A percentile compares a stretch with the other conserved stretches of the same genome.
phyloP scores from a whole-genome alignment of 2,888 invertebrate species.

The Eupeodes latifasciatus region DNA sequence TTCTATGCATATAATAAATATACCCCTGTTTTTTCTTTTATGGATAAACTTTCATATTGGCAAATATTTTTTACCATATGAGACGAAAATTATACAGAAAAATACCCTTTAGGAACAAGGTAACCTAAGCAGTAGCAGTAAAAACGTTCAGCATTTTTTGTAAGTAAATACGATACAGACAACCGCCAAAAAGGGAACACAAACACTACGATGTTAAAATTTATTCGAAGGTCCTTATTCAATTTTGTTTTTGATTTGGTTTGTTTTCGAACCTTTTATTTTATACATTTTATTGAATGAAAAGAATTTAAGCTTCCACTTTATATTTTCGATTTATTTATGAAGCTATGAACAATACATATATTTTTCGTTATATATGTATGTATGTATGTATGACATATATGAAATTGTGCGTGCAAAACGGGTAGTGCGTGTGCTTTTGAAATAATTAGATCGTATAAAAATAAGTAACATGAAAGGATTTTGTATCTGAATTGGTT shows the following conservation, averaged over 20 bases:
- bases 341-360: background rate
- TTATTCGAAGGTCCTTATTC: conserved; percentile 51
- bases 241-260: conserved; percentile 37
- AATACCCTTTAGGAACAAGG: conserved; percentile 14
- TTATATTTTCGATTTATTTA: conserved; percentile 13
- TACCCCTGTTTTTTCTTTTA: background rate
- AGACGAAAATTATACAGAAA: background rate
- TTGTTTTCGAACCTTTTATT: conserved; percentile 16
- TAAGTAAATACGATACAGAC: conserved; percentile 40
- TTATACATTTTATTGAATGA: conserved; percentile 5
- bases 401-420: background rate
- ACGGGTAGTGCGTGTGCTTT: conserved; percentile 22
- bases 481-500: conserved; percentile 36
- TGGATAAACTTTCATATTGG: conserved; percentile 2
- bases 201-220: conserved; percentile 27
- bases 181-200: conserved; percentile 19
- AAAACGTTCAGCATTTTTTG: conserved; percentile 53
- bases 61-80: conserved; percentile 15
- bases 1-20: background rate
- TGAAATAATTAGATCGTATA: conserved; percentile 62
- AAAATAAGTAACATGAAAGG: conserved; percentile 50
- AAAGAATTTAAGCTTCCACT: conserved; percentile 55
- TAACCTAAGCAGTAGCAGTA: conserved; percentile 49
- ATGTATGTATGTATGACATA: conserved; percentile 17
- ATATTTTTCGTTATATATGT: conserved; percentile 11